A percentile compares a stretch with the other conserved stretches of the same genome.
Evolutionary conservation across 2,888 invertebrate genomes (phyloP).

Genomic region (Xestia c-nigrum): DNA sequence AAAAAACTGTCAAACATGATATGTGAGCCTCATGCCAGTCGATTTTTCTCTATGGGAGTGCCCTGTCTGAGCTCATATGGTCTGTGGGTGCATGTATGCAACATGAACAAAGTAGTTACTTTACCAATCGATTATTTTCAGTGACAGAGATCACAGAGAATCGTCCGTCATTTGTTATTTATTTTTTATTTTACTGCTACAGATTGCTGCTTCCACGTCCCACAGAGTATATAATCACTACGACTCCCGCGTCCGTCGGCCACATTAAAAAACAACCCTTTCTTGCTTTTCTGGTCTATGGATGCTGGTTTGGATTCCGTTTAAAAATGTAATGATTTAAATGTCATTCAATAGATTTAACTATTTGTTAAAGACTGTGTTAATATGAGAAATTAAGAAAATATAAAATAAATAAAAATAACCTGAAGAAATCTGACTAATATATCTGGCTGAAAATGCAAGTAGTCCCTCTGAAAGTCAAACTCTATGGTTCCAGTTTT

Average conservation of each 20-base stretch:
- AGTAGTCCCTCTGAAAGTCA: neutral
- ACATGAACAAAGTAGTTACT: neutral
- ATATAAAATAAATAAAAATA: no score
- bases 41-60: no score
- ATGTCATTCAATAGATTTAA: neutral
- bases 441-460: slow-evolving; percentile 18
- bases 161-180: slow-evolving; percentile 23
- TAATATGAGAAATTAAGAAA: neutral
- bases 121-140: slow-evolving; percentile 32
- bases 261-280: neutral
- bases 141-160: neutral
- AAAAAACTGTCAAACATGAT: no score
- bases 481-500: slow-evolving; percentile 25
- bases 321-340: no score
- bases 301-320: neutral
- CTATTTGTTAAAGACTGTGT: neutral
- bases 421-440: neutral
- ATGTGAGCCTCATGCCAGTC: no score
- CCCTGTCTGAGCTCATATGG: no score
- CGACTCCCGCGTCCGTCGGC: slow-evolving; percentile 23
- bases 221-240: no score
- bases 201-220: slow-evolving; percentile 18
- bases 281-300: slow-evolving; percentile 15
- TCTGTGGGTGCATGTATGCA: no score
- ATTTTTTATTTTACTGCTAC: slow-evolving; percentile 22